Conservation (phyloP, 2,888 invertebrate genomes). For the Nomada goodeniana region DNA sequence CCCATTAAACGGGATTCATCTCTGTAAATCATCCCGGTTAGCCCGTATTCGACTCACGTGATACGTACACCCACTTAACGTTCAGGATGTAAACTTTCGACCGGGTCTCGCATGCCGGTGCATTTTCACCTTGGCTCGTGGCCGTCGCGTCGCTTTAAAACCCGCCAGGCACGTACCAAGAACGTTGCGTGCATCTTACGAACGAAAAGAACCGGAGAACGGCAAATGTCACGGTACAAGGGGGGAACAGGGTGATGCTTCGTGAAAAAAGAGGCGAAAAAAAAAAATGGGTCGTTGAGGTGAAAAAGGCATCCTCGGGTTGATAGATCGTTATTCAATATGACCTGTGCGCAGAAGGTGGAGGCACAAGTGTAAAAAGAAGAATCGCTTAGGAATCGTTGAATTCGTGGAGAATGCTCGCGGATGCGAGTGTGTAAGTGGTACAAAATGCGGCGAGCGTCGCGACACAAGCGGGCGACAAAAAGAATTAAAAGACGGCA, state of each 20-base stretch:
- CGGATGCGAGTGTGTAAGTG: constrained; percentile 23
- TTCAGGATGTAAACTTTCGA: constrained; percentile 55
- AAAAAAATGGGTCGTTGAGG: constrained; percentile 11
- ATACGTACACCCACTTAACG: constrained; percentile 43
- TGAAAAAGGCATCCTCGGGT: no score
- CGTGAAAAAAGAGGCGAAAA: not conserved
- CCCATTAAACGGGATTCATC: constrained; percentile 67
- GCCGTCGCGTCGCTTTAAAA: constrained; percentile 37
- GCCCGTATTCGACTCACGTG: constrained; percentile 61
- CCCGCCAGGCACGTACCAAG: constrained; percentile 40
- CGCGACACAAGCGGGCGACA: constrained; percentile 19
- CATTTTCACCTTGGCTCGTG: constrained; percentile 60
- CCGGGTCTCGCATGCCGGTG: constrained; percentile 47
- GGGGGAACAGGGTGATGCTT: constrained; percentile 1
- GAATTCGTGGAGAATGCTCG: not conserved
- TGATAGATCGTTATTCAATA: not conserved
- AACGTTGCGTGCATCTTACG: constrained; percentile 25
- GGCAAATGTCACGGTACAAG: constrained; percentile 25
- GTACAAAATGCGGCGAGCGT: constrained; percentile 45
- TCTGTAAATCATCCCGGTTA: constrained; percentile 63
- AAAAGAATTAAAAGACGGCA: constrained; percentile 8
- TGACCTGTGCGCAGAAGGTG: not conserved
- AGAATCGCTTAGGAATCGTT: constrained; percentile 1
- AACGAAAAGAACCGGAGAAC: constrained; percentile 32
- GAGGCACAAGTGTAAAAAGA: not conserved